Conservation (phyloP, 2,797 vertebrate genomes). For the Sparidentex hasta region DNA sequence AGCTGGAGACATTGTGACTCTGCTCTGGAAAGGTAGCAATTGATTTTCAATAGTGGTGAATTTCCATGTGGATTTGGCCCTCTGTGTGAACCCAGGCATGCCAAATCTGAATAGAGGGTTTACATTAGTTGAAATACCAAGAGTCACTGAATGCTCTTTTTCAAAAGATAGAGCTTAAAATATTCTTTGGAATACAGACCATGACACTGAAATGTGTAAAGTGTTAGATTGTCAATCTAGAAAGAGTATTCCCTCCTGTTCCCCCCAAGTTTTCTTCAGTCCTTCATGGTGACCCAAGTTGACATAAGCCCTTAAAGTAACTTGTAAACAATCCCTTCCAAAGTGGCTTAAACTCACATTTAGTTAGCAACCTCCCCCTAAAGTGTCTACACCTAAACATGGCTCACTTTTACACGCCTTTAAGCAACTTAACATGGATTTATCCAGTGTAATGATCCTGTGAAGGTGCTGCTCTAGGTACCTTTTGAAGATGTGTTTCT, state of each 20-base stretch:
- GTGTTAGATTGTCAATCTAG: slow-evolving; percentile 2
- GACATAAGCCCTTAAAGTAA: slow-evolving; percentile 70
- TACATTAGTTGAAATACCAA: slow-evolving; percentile 19
- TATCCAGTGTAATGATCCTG: slow-evolving; percentile 76
- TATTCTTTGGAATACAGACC: not conserved
- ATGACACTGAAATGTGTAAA: slow-evolving; percentile 17
- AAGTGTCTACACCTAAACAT: slow-evolving; percentile 59
- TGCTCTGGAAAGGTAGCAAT: slow-evolving; percentile 23
- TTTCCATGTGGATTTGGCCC: not conserved
- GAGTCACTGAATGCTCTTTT: slow-evolving; percentile 19
- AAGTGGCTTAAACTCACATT: slow-evolving; percentile 65
- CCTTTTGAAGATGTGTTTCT: slow-evolving; percentile 79
- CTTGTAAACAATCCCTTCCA: slow-evolving; percentile 68
- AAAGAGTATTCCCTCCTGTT: not conserved
- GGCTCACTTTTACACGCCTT: slow-evolving; percentile 76
- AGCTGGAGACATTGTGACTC: slow-evolving; percentile 27
- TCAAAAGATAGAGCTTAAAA: not conserved
- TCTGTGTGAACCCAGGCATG: slow-evolving; percentile 6
- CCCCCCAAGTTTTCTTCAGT: slow-evolving; percentile 34
- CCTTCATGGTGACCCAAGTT: slow-evolving; percentile 64
- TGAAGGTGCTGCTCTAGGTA: slow-evolving; percentile 73
- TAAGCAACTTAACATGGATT: slow-evolving; percentile 79
- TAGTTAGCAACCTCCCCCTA: slow-evolving; percentile 52
- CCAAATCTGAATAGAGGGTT: slow-evolving; percentile 5
- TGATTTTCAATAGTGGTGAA: slow-evolving; percentile 38